phyloP scores from a whole-genome alignment of 1,140 invertebrate genomes.

The Cyclargus thomasi region DNA sequence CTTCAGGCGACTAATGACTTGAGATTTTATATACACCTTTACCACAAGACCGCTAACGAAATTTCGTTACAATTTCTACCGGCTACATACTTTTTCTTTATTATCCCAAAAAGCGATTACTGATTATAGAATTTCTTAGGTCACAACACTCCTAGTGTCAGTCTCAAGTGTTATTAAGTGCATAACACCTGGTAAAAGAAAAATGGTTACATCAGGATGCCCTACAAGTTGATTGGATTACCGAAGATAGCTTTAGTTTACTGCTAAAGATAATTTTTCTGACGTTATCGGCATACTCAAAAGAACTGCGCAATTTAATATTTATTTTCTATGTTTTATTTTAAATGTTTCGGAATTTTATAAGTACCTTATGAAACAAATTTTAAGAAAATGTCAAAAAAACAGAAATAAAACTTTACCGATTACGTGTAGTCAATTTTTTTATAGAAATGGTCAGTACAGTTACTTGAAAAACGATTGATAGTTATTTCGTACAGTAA shows the following conservation, averaged over 20 bases:
- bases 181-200: constrained; percentile 22
- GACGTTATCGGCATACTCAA: not conserved
- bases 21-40: constrained; percentile 61
- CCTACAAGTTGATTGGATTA: constrained; percentile 65
- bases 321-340: not conserved
- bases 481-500: not conserved
- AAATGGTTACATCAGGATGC: constrained; percentile 37
- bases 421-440: not conserved
- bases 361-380: not conserved
- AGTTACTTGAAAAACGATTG: not conserved
- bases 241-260: constrained; percentile 28
- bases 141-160: constrained; percentile 8
- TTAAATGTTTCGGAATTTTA: not conserved
- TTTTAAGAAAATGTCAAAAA: too few species aligned
- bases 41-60: constrained; percentile 20
- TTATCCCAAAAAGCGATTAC: not conserved
- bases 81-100: not conserved
- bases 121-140: not conserved
- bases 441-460: not conserved
- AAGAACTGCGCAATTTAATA: constrained; percentile 3
- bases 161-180: constrained; percentile 12
- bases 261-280: constrained; percentile 24
- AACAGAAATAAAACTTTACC: not conserved
- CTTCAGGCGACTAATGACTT: constrained; percentile 72
- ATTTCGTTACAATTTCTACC: constrained; percentile 18